Evolutionary conservation across 2,888 invertebrate genomes (phyloP).

Genomic region (Lochmaea crataegi): DNA sequence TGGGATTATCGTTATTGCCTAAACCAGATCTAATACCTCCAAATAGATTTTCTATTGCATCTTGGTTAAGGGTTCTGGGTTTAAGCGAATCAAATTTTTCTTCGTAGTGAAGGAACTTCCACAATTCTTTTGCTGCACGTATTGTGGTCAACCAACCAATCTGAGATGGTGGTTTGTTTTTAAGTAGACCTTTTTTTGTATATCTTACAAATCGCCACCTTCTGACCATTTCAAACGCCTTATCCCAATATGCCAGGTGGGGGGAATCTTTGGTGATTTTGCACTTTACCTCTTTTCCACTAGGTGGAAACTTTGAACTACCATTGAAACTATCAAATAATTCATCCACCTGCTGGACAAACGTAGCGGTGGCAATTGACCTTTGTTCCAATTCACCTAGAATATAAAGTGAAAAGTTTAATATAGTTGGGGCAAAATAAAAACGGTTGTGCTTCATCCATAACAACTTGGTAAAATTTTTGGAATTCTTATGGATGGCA

Average conservation of each 20-base stretch:
- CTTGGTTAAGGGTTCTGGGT: conserved; percentile 22
- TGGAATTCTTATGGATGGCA: conserved; percentile 31
- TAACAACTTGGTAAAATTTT: conserved; percentile 24
- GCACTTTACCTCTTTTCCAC: conserved; percentile 39
- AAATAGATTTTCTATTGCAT: conserved; percentile 24
- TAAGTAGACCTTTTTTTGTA: conserved; percentile 26
- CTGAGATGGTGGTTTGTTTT: conserved; percentile 20
- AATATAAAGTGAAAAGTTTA: conserved; percentile 10
- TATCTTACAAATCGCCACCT: conserved; percentile 26
- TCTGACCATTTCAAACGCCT: conserved; percentile 39
- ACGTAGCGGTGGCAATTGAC: conserved; percentile 22
- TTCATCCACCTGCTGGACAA: conserved; percentile 43
- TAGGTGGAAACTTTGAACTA: conserved; percentile 28
- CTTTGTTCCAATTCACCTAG: conserved; percentile 27
- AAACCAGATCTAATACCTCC: conserved; percentile 23
- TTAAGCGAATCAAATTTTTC: conserved; percentile 17
- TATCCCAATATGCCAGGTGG: conserved; percentile 36
- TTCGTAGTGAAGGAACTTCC: conserved; percentile 14
- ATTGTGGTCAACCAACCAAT: conserved; percentile 20
- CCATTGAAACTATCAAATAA: conserved; percentile 51
- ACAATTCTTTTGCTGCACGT: conserved; percentile 9
- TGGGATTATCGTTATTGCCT: conserved; percentile 22
- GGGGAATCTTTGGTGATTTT: conserved; percentile 29
- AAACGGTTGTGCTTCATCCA: conserved; percentile 1
- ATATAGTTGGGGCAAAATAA: background rate